These are phyloP conservation scores for Ascidia mentula DNA, from an alignment of 23 tunicate species.

Conservation along the genomic window DNA sequence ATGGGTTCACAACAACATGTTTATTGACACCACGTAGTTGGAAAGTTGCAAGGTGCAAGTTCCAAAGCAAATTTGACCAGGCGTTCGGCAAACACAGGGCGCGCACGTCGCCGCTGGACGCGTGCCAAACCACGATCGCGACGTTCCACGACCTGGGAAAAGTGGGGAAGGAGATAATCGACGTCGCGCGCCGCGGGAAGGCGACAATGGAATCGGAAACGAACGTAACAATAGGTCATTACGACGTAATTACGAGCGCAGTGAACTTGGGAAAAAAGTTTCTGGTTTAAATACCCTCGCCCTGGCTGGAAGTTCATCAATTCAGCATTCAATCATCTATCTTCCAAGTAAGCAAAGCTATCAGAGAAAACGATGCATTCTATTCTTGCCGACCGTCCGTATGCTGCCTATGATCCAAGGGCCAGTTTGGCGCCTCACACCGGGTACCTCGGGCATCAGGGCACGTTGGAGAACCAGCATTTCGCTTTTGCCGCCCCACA, in stretches of 20 bases:
- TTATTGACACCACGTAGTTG: not conserved
- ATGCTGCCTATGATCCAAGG: constrained; percentile 32
- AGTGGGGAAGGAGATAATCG: too few species aligned
- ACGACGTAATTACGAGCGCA: not conserved
- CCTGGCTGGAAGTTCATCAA: not conserved
- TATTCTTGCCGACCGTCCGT: constrained; percentile 10
- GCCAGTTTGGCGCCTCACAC: constrained; percentile 20
- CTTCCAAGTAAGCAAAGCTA: not conserved
- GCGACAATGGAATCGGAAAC: not conserved
- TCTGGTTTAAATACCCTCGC: not conserved
- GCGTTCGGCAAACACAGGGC: not conserved
- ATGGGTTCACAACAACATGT: not conserved
- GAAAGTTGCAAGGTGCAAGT: not conserved
- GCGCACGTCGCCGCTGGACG: not conserved
- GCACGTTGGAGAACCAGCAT: not conserved
- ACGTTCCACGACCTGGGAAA: not conserved
- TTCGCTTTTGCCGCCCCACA: not conserved
- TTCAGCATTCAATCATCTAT: not conserved
- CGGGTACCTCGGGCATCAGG: constrained; percentile 11
- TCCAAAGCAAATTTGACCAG: not conserved
- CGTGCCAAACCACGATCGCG: constrained; percentile 1
- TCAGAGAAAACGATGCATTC: constrained; percentile 7
- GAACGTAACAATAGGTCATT: not conserved
- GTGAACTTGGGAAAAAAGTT: constrained; percentile 4
- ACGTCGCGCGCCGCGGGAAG: constrained; percentile 10